Conservation (phyloP, 2,113 vertebrate species). For the Euleptes europaea region DNA sequence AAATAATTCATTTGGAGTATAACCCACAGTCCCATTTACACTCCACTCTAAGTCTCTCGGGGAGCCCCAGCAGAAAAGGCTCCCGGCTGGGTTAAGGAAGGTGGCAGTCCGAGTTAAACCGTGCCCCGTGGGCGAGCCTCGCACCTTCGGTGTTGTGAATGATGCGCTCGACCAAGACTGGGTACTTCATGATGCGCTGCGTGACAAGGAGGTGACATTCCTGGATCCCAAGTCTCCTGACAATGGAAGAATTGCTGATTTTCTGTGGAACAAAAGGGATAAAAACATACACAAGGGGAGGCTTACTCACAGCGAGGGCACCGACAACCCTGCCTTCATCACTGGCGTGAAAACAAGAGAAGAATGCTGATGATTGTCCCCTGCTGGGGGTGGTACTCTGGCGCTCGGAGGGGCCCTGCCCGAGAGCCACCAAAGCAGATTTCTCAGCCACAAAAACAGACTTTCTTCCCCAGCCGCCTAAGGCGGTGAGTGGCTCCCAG, state of each 20-base stretch:
- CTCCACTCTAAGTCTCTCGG: too few relatives aligned
- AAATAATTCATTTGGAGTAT: too few relatives aligned
- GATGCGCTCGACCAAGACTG: slow-evolving; percentile 90
- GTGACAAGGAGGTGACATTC: slow-evolving; percentile 95
- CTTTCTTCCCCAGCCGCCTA: too few relatives aligned
- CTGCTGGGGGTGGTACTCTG: neutral
- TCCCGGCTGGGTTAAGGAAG: neutral
- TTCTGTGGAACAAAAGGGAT: slow-evolving; percentile 74
- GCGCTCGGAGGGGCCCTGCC: neutral
- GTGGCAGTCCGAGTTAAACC: neutral
- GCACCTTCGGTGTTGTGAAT: slow-evolving; percentile 91
- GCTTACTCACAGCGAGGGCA: neutral
- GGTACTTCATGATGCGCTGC: slow-evolving; percentile 96
- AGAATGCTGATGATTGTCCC: too few relatives aligned
- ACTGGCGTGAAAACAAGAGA: too few relatives aligned
- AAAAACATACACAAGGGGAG: neutral
- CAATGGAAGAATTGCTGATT: slow-evolving; percentile 87
- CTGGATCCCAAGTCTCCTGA: slow-evolving; percentile 88
- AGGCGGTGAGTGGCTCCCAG: too few relatives aligned
- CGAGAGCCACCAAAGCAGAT: too few relatives aligned
- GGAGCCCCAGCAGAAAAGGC: neutral
- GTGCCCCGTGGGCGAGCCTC: neutral
- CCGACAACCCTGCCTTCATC: too few relatives aligned
- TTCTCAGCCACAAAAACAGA: too few relatives aligned
- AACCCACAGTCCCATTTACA: too few relatives aligned